Base-by-base conservation (phyloP, 2,797 vertebrate genomes). In the Sebastes iracundus region DNA sequence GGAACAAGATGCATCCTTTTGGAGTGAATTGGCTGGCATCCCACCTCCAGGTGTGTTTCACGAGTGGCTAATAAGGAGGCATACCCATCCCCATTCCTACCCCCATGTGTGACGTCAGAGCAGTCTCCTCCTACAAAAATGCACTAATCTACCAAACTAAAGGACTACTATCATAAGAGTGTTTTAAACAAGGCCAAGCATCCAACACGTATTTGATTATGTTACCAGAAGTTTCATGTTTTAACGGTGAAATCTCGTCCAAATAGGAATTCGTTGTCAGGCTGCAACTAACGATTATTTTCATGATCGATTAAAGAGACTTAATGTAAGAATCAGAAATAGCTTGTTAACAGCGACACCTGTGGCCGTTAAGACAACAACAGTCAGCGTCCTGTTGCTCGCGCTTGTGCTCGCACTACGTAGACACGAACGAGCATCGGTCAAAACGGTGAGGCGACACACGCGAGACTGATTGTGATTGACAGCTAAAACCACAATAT, bases 131-230 rank as follows among this genome's bases (percentile, higher is more conserved):
- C 60, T 38, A 46, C 4, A 65, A 35, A 33, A 63, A 63, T 69
- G 59, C 59, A 72, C 65, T 64, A 20, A 78, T 33, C 52, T 46
- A 55, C 20, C 46, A 67, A 66, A 81, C 14, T 58, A 11, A 75
- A 68, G 4, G 28, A 65, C 66, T 18, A 35, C 9, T 55, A 18
- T 49, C 30, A 35, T 1, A 4, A 27, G 1, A 18, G 7, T 33
- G 16, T 53, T n/a, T n/a, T 22, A 53, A n/a, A 53, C 20, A 49
- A 49, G 46, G 18, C 42, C 25, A 58, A 53, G 28, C 22, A 61
- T 52, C 14, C 35, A 12, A 18, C 8, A 23, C 18, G 13, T 52
- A 20, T 16, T 4, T 14, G 11, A 67, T 32, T 16, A 20, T 49
- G 33, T 32, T 20, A n/a, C 59, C 0, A 61, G 5, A n/a, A 30